A percentile compares a stretch with the other conserved stretches of the same genome.
Evolutionary conservation across 2,888 invertebrate genomes (phyloP).

Genomic region (Drosophila meridionalis): DNA sequence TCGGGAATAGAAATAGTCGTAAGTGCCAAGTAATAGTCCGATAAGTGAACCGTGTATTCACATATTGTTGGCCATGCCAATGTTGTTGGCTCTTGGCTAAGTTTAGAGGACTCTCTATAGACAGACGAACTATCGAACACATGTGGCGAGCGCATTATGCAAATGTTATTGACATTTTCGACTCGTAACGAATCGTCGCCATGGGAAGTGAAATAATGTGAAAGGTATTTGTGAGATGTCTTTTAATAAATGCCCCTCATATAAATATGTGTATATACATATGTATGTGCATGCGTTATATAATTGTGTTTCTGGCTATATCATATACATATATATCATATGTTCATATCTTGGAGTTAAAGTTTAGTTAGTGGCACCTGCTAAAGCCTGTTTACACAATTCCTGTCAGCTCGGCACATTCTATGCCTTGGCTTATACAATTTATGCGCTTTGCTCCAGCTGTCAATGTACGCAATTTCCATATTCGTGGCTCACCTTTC

Average conservation of each 20-base stretch:
- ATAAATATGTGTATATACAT: background rate
- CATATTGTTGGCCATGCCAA: slow-evolving; percentile 17
- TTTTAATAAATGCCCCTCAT: background rate
- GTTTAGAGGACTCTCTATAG: slow-evolving; percentile 34
- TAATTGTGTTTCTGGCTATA: background rate
- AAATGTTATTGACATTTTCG: slow-evolving; percentile 52
- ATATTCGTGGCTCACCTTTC: slow-evolving; percentile 8
- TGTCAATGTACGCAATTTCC: slow-evolving; percentile 38
- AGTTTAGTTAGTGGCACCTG: background rate
- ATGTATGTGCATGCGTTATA: background rate
- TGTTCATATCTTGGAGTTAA: background rate
- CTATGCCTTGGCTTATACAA: slow-evolving; percentile 35
- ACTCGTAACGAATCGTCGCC: slow-evolving; percentile 3
- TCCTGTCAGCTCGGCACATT: slow-evolving; percentile 18
- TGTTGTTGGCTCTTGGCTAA: slow-evolving; percentile 18
- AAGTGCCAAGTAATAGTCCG: slow-evolving; percentile 42
- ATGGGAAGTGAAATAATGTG: background rate
- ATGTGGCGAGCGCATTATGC: slow-evolving; percentile 28
- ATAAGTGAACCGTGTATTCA: slow-evolving; percentile 31
- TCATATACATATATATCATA: background rate
- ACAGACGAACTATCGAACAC: slow-evolving; percentile 14
- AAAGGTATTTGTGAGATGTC: background rate
- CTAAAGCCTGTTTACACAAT: slow-evolving; percentile 35
- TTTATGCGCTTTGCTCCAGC: slow-evolving; percentile 24
- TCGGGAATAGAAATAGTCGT: background rate